phyloP scores from a whole-genome alignment of 2,797 vertebrate species.

The Cephalopachus bancanus region DNA sequence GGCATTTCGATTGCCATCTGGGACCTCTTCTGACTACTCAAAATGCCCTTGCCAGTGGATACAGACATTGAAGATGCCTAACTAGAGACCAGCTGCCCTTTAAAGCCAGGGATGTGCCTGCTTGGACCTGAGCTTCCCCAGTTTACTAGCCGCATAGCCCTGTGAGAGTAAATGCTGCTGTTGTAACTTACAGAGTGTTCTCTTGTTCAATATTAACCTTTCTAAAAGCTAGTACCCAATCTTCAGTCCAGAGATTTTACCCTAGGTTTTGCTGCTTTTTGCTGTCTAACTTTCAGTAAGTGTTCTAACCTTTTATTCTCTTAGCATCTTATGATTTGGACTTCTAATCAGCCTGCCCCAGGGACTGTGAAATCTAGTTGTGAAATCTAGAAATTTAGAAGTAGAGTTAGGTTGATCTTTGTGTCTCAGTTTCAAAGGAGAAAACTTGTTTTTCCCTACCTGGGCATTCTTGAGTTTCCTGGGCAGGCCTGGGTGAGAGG shows the following conservation, averaged over 20 bases:
- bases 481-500: too few species aligned
- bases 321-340: background rate
- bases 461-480: too few species aligned
- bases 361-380: background rate
- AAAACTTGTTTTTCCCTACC: background rate
- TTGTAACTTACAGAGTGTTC: background rate
- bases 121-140: background rate
- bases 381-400: conserved; percentile 55
- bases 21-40: conserved; percentile 36
- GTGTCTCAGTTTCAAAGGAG: conserved; percentile 49
- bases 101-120: conserved; percentile 23
- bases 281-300: background rate
- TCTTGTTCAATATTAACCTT: background rate
- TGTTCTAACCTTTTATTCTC: conserved; percentile 1
- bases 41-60: conserved; percentile 42
- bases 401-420: conserved; percentile 2
- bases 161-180: background rate
- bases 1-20: conserved; percentile 56
- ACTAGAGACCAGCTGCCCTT: conserved; percentile 58
- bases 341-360: background rate
- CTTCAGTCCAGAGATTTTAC: background rate
- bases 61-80: conserved; percentile 24
- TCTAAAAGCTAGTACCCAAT: background rate
- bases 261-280: background rate
- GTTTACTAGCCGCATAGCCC: background rate